Evolutionary conservation across 2,113 vertebrate genomes (phyloP), one percentile per base, ranked within the genome.

Genomic region (Larimichthys polyactis): DNA sequence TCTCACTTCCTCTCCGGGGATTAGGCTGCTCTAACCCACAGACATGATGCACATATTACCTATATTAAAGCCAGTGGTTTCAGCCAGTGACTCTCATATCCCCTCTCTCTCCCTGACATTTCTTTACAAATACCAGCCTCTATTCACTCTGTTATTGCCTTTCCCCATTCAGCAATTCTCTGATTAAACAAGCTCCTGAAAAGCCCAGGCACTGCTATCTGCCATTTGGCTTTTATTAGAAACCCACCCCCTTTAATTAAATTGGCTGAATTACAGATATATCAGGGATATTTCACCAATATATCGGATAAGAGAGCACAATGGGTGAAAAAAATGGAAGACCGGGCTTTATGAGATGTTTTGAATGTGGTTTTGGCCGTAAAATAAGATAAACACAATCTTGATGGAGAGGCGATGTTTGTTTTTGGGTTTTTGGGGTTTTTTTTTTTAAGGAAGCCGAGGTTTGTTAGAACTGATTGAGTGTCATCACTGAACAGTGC

Each of bases 61-160:
- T 62, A 86, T 91, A 91, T 90, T 91, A 88, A 88, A 92, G 69
- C 48, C 70, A 44, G 68, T 67, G 80, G 68, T 85, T 93, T 82
- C 74, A 83, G 78, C 75, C 83, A 48, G 64, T 82, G 87, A 73
- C 84, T 91, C 84, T 87, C 84, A 90, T 91, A 91, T 87, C 78
- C 81, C 79, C 59, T 69, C 81, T 70, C 77, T 87, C 89, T 83
- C 80, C 54, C 78, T 93, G 94, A 93, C 93, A 95, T 94, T 95
- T 94, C 91, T 94, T 90, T 91, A 92, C 90, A 94, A 95, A 95
- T 93, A 94, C 90, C 93, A 94, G 87, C 78, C 74, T 90, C 89
- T 86, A 92, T 93, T 92, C 90, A 89, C 79, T 86, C 85, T 89
- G 87, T 95, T 94, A 94, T 94, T 94, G 89, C 92, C 87, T 91